These are phyloP conservation scores for Lycophotia porphyrea DNA, from an alignment of 2,888 invertebrate species.

Conservation along the genomic window DNA sequence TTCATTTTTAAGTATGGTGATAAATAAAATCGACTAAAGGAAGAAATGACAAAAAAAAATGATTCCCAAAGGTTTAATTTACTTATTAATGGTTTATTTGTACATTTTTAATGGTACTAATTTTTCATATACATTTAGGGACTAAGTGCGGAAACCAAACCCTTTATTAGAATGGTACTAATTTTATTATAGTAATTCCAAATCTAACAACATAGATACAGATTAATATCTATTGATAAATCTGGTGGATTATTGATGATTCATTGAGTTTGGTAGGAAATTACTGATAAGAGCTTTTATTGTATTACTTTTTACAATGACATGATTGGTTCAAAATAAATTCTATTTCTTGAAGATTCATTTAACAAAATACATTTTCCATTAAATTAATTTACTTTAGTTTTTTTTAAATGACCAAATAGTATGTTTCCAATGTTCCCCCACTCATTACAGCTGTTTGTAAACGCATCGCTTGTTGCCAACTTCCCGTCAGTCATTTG, in stretches of 20 bases:
- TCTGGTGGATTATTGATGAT: conserved; percentile 11
- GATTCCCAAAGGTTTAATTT: background rate
- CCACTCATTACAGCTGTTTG: conserved; percentile 86
- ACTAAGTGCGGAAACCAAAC: too few relatives aligned
- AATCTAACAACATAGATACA: background rate
- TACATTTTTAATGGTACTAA: background rate
- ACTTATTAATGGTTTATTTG: background rate
- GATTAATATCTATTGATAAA: background rate
- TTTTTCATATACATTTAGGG: too few relatives aligned
- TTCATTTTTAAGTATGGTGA: too few relatives aligned
- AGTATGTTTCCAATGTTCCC: conserved; percentile 67
- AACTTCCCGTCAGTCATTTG: conserved; percentile 89
- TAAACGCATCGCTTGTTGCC: conserved; percentile 88
- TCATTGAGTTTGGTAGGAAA: conserved; percentile 11
- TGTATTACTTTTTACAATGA: background rate
- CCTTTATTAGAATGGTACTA: too few relatives aligned
- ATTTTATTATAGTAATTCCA: background rate
- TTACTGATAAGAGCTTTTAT: conserved; percentile 10
- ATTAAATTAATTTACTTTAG: background rate
- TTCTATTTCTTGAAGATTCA: background rate
- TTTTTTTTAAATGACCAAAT: conserved; percentile 48
- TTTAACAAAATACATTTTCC: background rate
- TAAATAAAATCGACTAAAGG: conserved; percentile 19
- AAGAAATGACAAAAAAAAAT: background rate
- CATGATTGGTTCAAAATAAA: background rate